Base-by-base conservation (phyloP, 2,113 vertebrate species). In the Pseudopodoces humilis region DNA sequence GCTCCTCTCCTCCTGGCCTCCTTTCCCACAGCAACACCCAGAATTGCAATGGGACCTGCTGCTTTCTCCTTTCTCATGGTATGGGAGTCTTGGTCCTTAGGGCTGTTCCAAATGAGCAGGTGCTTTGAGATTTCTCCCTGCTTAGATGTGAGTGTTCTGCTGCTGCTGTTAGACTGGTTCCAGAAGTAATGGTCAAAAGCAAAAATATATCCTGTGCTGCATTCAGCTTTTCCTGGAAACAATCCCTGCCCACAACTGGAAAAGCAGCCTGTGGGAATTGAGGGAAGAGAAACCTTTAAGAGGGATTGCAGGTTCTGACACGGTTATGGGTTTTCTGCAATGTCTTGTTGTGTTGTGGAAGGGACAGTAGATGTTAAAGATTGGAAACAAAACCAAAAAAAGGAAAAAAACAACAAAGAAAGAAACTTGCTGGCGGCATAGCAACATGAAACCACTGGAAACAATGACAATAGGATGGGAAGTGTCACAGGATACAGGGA, bases 1-100 rank as follows among this genome's bases (percentile, higher is more conserved):
- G 82, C 88, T 96, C 56, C 83, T 87, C 70, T 92, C 64, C 39
- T 93, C 22, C 59, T 91, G 82, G 90, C 82, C 91, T 87, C 43
- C n/a, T 44, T 92, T 94, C 64, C 39, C 67, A 58, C 55, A 72
- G 63, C 49, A 44, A 14, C 16, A 94, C 59, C 82, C 71, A 85
- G 78, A 53, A 28, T 11, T 89, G 58, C 63, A 35, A 4, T 71
- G 81, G 59, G 67, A 15, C 37, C 56, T 81, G 47, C 47, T 72
- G 83, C 60, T 86, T 39, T 63, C 37, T 88, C 39, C 25, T 28
- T 83, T 70, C 63, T 55, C 31, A 5, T 21, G 15, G 1, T 30
- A 22, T 5, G 41, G 63, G 31, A 67, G 35, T 22, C 49, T 53
- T 7, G 7, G 33, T 56, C 59, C 41, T 82, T 3, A 11, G 18